Conservation (phyloP, 2,797 vertebrate species). For the Aphelocoma californica region DNA sequence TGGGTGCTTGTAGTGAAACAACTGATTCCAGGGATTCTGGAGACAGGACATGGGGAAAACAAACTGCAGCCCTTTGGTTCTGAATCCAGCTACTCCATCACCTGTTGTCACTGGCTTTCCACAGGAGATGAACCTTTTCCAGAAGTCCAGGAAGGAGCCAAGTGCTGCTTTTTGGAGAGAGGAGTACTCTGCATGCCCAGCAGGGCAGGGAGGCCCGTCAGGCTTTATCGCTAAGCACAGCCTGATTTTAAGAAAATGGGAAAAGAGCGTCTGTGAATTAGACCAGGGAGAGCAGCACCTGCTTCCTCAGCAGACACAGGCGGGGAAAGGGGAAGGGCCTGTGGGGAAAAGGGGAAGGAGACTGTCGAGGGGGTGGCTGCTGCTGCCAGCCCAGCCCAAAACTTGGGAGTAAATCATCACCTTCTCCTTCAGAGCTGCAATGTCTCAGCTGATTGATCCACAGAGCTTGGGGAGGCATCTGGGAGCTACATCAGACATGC, state of each 20-base stretch:
- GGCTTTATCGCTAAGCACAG: background rate
- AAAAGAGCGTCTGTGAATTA: background rate
- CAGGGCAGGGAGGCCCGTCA: background rate
- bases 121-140: background rate
- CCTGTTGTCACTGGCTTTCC: background rate
- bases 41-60: background rate
- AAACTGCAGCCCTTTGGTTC: background rate
- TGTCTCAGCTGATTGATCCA: background rate
- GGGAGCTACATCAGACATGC: background rate
- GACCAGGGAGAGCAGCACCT: background rate
- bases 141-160: background rate
- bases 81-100: background rate
- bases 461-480: background rate
- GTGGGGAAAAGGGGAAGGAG: background rate
- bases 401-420: background rate
- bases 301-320: background rate
- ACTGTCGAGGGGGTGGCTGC: background rate
- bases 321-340: background rate
- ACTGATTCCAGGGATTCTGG: background rate
- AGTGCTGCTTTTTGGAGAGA: background rate
- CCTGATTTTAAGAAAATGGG: background rate
- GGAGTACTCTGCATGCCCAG: accelerated
- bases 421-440: background rate
- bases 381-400: background rate
- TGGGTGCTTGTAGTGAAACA: background rate